Base-by-base conservation (phyloP, 2,113 vertebrate species). In the Picathartes gymnocephalus region DNA sequence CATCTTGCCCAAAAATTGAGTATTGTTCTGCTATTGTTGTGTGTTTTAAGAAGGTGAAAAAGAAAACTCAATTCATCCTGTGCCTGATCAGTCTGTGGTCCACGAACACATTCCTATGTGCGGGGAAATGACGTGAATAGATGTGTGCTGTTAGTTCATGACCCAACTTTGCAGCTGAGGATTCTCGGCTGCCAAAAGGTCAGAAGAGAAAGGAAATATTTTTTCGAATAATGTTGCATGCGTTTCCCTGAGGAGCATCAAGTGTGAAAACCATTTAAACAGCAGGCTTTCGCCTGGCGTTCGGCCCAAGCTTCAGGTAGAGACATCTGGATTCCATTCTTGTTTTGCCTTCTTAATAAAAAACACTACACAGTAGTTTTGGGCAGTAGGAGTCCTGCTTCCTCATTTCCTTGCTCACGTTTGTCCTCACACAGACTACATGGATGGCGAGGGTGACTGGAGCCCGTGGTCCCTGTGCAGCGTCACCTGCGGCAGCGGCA, bases 371-470 rank as follows among this genome's bases (percentile, higher is more conserved):
- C 88, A 19, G 96, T 95, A 95, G 91, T 94, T 94, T 84, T 33
- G 92, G 62, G 69, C 6, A 79, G 86, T 18, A 22, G 65, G 28
- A 68, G 65, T 47, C 90, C 42, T 45, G 73, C 88, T 82, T 54
- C 47, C 83, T 88, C 77, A 54, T 92, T 94, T 86, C 83, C 84
- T 44, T 70, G 53, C 87, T 64, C 37, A 2, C 45, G 61, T 91
- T 82, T 96, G 92, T 95, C 72, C 90, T 82, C 60, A 31, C 88
- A 9, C 96, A 99, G 99, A 99, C 97, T 99, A 99, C 50, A 98
- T 98, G 23, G 99, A 99, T 0, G 99, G 99, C 1, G 99, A 99
- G 70, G 99, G 99, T 13, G 99, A 99, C 96, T 99, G 99, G 99
- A 99, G 99, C 91, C 95, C 97, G 10, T 99, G 99, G 99, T 99